Base-by-base conservation (phyloP, 53 echinoderm and acorn worm species). In the Actinopyga echinites region DNA sequence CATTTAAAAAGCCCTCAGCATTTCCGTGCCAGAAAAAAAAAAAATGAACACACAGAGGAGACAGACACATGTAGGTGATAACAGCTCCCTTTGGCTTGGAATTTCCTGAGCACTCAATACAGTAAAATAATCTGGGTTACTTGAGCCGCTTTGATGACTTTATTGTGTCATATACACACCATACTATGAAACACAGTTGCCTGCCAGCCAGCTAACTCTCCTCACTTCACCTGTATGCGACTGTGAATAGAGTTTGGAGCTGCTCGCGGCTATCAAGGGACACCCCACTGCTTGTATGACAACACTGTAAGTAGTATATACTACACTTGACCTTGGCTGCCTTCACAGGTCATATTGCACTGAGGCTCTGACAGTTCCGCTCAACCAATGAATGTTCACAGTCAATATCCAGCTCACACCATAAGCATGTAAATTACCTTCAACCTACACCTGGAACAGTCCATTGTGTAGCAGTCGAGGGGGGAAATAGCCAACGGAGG, bases 311-410 rank as follows among this genome's bases (percentile, higher is more conserved):
- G 57, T 56, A 56, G 78, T 78, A 55, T 56, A 78, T n/a, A 54
- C 78, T 78, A 78, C 53, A 30, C 78, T 56, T 78, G 78, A 78
- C 78, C 78, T 78, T 78, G 78, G 78, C 78, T 31, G 71, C 71
- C 71, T 40, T 42, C 42, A 44, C 57, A 56, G 78, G 78, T 78
- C 78, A 78, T 78, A 78, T 78, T 78, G 78, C 54, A 56, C 30
- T 52, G 74, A 55, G 42, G 44, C 25, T 71, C 23, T 23, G 23
- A 71, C 42, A 42, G 44, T 40, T 25, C 71, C 25, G 71, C 40
- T 71, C 42, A 71, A 40, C 71, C 71, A 71, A 71, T 71, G 71
- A 40, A 40, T 42, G 71, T 40, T 71, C 71, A 40, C 71, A 40
- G 10, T 36, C 71, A 37, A 71, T 40, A 38, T 71, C 71, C 24